Conservation (phyloP, 2,113 vertebrate genomes). For the Eurypyga helias region DNA sequence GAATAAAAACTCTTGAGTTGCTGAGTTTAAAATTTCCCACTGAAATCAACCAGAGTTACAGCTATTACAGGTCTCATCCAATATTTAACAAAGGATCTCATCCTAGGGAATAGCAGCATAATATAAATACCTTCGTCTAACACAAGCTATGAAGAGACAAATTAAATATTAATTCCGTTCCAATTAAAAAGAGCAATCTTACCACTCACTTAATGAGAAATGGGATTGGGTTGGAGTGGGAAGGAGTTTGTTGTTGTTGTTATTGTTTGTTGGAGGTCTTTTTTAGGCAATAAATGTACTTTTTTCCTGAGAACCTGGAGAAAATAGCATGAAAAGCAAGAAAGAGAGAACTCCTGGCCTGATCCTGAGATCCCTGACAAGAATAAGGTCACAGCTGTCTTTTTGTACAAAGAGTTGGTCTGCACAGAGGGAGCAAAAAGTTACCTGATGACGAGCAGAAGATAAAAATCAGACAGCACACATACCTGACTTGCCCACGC, state of each 20-base stretch:
- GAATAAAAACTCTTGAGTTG: neutral
- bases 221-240: neutral
- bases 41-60: neutral
- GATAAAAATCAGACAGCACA: neutral
- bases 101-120: neutral
- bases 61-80: neutral
- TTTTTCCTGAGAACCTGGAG: neutral
- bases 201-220: neutral
- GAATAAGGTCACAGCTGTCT: neutral
- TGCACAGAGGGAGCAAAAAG: neutral
- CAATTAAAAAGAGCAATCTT: neutral
- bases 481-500: conserved; percentile 97
- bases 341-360: neutral
- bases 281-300: neutral
- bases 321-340: neutral
- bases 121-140: neutral
- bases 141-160: neutral
- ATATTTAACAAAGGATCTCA: neutral
- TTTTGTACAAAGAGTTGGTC: neutral
- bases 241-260: neutral
- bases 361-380: neutral
- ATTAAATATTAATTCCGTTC: neutral
- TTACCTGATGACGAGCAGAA: neutral
- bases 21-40: neutral
- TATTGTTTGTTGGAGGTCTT: neutral